A percentile compares a stretch with the other conserved stretches of the same genome.
These are phyloP conservation scores for Andricus curvator DNA, from an alignment of 2,888 invertebrate genomes.

Conservation along the genomic window DNA sequence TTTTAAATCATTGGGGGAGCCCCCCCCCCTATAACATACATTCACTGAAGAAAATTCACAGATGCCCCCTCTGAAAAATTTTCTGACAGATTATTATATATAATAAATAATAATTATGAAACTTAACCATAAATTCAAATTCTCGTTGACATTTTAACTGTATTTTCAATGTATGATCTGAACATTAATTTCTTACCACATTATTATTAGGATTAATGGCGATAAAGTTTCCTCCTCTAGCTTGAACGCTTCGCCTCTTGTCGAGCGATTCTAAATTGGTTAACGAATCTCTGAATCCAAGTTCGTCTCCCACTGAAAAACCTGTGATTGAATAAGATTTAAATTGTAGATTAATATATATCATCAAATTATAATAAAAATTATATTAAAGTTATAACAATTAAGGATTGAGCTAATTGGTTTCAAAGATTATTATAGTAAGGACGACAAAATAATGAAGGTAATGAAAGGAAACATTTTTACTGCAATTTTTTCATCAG, in stretches of 20 bases:
- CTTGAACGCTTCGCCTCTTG: constrained; percentile 81
- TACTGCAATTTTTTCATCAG: background rate
- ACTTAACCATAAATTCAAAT: too few relatives aligned
- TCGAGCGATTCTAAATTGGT: constrained; percentile 87
- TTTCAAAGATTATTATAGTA: background rate
- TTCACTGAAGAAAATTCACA: too few relatives aligned
- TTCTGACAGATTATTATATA: too few relatives aligned
- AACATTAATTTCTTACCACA: constrained; percentile 62
- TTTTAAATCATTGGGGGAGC: too few relatives aligned
- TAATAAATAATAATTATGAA: too few relatives aligned
- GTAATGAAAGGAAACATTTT: background rate
- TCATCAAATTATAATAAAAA: background rate
- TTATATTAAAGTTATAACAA: background rate
- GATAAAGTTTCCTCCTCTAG: constrained; percentile 59
- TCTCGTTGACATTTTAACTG: too few relatives aligned
- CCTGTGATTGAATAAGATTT: constrained; percentile 80
- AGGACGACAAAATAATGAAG: background rate
- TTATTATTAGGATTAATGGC: constrained; percentile 52
- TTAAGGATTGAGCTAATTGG: background rate
- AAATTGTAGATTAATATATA: constrained; percentile 15
- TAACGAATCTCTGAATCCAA: constrained; percentile 90
- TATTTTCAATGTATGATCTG: background rate
- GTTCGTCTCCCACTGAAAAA: constrained; percentile 91
- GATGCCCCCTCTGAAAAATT: too few relatives aligned
- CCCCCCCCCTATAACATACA: too few relatives aligned